Evolutionary conservation across 2,797 vertebrate species (phyloP).

Genomic region (Pitangus sulphuratus): DNA sequence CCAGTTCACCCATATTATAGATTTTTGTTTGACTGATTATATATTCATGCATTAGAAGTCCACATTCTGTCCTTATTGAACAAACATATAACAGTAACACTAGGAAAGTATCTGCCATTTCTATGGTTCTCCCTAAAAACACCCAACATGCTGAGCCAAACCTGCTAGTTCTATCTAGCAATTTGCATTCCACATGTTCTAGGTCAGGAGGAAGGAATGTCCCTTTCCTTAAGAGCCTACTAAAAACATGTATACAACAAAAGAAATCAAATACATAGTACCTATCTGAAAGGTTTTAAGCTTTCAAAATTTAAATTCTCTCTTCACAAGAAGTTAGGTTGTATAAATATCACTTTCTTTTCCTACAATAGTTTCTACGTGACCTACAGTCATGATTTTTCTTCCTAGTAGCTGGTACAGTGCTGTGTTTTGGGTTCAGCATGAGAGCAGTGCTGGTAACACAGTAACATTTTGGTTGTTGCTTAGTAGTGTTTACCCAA

Average conservation of each 20-base stretch:
- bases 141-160: background rate
- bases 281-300: background rate
- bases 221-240: background rate
- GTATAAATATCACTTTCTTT: background rate
- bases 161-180: background rate
- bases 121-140: background rate
- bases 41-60: background rate
- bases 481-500: no score
- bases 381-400: background rate
- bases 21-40: background rate
- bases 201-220: background rate
- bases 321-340: background rate
- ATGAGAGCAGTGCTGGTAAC: background rate
- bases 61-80: background rate
- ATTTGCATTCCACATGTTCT: background rate
- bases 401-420: background rate
- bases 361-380: background rate
- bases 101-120: background rate
- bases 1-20: background rate
- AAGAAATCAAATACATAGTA: background rate
- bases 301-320: background rate
- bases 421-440: background rate
- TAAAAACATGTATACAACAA: background rate
- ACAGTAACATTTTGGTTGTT: background rate
- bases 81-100: background rate